Conservation (phyloP, 1,140 invertebrate genomes). For the Pseudomyrmex flavicornis region DNA sequence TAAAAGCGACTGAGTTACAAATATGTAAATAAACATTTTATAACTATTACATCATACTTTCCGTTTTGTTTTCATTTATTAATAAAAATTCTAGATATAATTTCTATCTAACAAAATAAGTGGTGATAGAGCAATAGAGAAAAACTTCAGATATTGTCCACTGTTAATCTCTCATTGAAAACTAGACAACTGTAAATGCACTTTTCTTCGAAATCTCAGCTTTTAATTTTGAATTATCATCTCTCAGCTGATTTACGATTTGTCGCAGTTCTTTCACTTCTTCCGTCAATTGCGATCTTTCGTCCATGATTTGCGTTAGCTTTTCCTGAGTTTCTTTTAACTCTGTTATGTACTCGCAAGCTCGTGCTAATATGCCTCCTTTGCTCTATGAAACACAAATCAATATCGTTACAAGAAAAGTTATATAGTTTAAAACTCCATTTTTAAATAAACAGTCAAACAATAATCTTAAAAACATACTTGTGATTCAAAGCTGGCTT, state of each 20-base stretch:
- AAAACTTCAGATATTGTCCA: constrained; percentile 1
- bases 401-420: not conserved
- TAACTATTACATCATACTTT: constrained; percentile 70
- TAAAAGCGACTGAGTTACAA: constrained; percentile 69
- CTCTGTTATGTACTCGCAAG: constrained; percentile 96
- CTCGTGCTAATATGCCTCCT: constrained; percentile 96
- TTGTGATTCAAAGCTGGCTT: constrained; percentile 70
- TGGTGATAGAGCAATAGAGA: not conserved
- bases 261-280: constrained; percentile 85
- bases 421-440: not conserved
- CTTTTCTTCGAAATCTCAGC: constrained; percentile 79
- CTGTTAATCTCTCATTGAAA: not conserved
- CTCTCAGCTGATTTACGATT: constrained; percentile 85
- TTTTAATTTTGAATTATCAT: constrained; percentile 86
- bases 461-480: constrained; percentile 37
- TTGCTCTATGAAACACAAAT: constrained; percentile 89
- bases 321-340: constrained; percentile 90
- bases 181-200: constrained; percentile 14
- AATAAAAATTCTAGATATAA: not conserved
- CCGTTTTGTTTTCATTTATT: constrained; percentile 43
- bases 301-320: constrained; percentile 85
- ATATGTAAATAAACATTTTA: constrained; percentile 81
- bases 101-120: no score
- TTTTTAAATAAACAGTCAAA: no score
- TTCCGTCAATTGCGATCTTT: constrained; percentile 85